These are phyloP conservation scores for Elegia similella DNA, from an alignment of 2,888 invertebrate genomes.

Conservation along the genomic window DNA sequence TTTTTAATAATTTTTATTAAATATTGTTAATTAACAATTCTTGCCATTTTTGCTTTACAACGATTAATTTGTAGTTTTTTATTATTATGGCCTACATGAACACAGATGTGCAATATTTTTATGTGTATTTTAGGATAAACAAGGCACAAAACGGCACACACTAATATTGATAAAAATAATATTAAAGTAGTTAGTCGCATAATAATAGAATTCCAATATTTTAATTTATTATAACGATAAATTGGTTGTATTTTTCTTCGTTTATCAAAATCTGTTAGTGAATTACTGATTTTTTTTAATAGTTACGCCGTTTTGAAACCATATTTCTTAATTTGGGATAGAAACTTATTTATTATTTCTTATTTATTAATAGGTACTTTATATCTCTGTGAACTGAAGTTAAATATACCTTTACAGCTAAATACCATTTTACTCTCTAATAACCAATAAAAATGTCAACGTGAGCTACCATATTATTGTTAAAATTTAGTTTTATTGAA, in stretches of 20 bases:
- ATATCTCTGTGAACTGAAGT: too few relatives aligned
- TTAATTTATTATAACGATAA: background rate
- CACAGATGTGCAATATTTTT: slow-evolving; percentile 50
- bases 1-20: slow-evolving; percentile 3
- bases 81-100: slow-evolving; percentile 42
- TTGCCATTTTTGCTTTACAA: slow-evolving; percentile 29
- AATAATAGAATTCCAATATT: slow-evolving; percentile 5
- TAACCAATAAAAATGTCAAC: too few relatives aligned
- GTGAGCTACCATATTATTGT: too few relatives aligned
- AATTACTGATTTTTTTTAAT: background rate
- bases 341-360: too few relatives aligned
- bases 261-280: background rate
- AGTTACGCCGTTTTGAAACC: background rate
- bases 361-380: too few relatives aligned
- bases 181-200: slow-evolving; percentile 8
- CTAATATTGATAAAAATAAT: slow-evolving; percentile 19
- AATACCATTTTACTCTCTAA: too few relatives aligned
- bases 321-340: too few relatives aligned
- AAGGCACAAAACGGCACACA: slow-evolving; percentile 39
- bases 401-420: too few relatives aligned
- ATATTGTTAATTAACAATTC: slow-evolving; percentile 19
- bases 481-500: too few relatives aligned
- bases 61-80: slow-evolving; percentile 32
- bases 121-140: slow-evolving; percentile 20
- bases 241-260: background rate